Conservation (phyloP, 92 coral and sea anemone species). For the Palythoa heliodiscus region DNA sequence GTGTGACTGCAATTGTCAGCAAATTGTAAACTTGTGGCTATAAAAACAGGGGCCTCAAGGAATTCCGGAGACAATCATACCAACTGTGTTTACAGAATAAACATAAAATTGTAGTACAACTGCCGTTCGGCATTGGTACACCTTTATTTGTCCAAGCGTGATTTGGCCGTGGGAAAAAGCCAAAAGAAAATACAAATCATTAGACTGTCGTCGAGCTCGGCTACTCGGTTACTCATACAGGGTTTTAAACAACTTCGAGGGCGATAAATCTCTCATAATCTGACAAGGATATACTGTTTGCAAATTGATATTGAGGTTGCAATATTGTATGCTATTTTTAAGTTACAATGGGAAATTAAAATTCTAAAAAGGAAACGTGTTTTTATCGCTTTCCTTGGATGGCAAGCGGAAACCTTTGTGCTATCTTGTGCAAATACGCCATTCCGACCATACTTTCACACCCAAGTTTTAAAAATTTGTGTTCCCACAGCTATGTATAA, state of each 20-base stretch:
- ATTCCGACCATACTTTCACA: slow-evolving; percentile 37
- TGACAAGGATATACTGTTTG: background rate
- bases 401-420: slow-evolving; percentile 27
- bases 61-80: slow-evolving; percentile 14
- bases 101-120: slow-evolving; percentile 11
- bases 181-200: slow-evolving; percentile 10
- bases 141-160: slow-evolving; percentile 32
- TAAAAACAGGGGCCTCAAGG: slow-evolving; percentile 12
- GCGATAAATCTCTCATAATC: background rate
- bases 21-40: slow-evolving; percentile 32
- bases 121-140: slow-evolving; percentile 3
- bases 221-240: background rate
- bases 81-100: slow-evolving; percentile 26
- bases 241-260: background rate
- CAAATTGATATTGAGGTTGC: background rate
- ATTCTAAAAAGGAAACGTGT: background rate
- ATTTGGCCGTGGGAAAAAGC: slow-evolving; percentile 41
- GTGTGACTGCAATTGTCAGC: slow-evolving; percentile 29
- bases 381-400: background rate
- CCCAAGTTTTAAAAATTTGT: slow-evolving; percentile 8
- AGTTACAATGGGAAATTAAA: background rate
- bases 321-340: background rate
- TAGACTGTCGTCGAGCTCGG: background rate
- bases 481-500: slow-evolving; percentile 30
- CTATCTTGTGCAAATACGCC: slow-evolving; percentile 32